These are phyloP conservation scores for Neopelma chrysocephalum DNA, from an alignment of 2,797 vertebrate species.

Conservation along the genomic window DNA sequence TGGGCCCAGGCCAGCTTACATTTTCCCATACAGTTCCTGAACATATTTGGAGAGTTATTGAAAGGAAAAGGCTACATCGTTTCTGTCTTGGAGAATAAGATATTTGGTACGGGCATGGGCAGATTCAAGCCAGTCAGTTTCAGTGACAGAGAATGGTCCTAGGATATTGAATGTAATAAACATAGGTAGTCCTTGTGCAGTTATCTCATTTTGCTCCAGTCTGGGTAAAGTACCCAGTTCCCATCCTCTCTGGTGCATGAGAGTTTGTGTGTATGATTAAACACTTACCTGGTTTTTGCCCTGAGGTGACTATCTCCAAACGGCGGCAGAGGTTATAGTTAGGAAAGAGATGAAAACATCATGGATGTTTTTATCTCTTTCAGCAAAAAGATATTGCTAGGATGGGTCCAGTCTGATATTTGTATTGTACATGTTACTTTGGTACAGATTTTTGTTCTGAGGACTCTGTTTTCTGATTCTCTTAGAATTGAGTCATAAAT, in stretches of 20 bases:
- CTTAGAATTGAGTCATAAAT: neutral
- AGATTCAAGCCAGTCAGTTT: neutral
- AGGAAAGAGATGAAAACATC: neutral
- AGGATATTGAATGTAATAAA: neutral
- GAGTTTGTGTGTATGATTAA: neutral
- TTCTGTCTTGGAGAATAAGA: neutral
- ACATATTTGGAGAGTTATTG: neutral
- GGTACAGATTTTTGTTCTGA: neutral
- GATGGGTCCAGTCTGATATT: neutral
- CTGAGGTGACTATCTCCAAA: neutral
- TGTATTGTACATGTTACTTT: neutral
- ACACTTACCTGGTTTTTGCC: neutral
- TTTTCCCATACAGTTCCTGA: neutral
- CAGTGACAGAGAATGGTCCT: neutral
- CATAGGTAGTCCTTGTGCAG: rapidly evolving
- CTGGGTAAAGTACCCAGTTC: neutral
- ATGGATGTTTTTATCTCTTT: neutral
- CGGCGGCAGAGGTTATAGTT: neutral
- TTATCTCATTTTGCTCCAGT: neutral
- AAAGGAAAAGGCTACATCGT: neutral
- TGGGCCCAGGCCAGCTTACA: neutral
- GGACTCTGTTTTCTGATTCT: neutral
- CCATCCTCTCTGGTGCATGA: neutral
- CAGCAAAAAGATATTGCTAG: neutral
- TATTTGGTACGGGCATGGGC: neutral